Percentiles rank a stretch among this genome's conserved stretches.
phyloP scores from a whole-genome alignment of 2,888 invertebrate species.

The Drosophila pseudotalamancana region DNA sequence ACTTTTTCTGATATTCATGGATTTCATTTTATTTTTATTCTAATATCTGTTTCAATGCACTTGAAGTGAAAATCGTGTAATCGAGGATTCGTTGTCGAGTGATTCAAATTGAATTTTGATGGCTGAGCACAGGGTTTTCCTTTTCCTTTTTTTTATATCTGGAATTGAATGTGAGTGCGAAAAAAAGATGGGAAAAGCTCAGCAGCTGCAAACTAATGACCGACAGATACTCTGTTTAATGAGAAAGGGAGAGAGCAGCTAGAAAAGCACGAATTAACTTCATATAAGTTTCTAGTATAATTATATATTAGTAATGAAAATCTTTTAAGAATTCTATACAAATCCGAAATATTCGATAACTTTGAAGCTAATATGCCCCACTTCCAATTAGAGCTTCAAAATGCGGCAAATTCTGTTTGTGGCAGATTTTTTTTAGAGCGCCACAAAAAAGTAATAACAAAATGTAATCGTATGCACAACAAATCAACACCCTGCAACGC shows the following conservation, averaged over 20 bases:
- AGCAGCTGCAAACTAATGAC: background rate
- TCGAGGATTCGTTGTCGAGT: constrained; percentile 20
- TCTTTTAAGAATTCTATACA: too few species aligned
- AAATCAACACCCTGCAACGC: background rate
- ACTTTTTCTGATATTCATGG: background rate
- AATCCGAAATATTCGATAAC: too few species aligned
- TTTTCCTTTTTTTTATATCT: background rate
- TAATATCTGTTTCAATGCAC: background rate
- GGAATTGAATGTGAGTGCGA: background rate
- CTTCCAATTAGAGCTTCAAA: background rate
- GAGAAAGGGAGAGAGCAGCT: too few species aligned
- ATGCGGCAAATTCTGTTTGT: background rate
- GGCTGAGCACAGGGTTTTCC: background rate
- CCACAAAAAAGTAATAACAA: background rate
- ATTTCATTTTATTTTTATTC: background rate
- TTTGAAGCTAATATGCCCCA: background rate
- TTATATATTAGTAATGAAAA: too few species aligned
- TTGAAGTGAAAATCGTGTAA: constrained; percentile 10
- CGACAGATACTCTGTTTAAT: background rate
- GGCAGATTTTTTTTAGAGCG: background rate
- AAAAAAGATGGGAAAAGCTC: background rate
- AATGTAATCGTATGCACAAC: background rate
- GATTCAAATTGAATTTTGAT: constrained; percentile 23
- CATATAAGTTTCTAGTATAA: too few species aligned
- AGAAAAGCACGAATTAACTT: too few species aligned